These are phyloP conservation scores for Ophraella communa DNA, from an alignment of 2,888 invertebrate species.

Conservation along the genomic window DNA sequence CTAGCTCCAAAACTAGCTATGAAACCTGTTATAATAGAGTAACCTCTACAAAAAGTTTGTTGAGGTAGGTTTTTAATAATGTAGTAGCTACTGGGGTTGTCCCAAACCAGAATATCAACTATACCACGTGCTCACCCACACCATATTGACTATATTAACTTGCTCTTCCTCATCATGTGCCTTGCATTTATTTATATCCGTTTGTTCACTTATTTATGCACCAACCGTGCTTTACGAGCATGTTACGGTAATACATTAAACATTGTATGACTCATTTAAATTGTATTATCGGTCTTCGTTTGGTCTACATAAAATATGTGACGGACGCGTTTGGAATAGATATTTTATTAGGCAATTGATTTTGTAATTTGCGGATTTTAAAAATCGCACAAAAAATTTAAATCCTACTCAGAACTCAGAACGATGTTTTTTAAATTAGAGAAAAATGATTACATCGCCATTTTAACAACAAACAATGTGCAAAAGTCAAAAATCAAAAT, in stretches of 20 bases:
- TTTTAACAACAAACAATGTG: too few species aligned
- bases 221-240: conserved; percentile 24
- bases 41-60: conserved; percentile 52
- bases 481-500: too few species aligned
- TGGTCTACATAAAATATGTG: conserved; percentile 3
- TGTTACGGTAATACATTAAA: conserved; percentile 22
- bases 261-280: conserved; percentile 15
- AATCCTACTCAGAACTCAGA: too few species aligned
- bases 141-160: conserved; percentile 37
- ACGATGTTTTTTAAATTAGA: too few species aligned
- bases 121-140: conserved; percentile 48
- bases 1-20: conserved; percentile 52
- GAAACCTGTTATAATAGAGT: conserved; percentile 53
- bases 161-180: conserved; percentile 41
- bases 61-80: conserved; percentile 55
- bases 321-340: background rate
- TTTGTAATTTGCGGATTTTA: background rate
- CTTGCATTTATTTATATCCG: conserved; percentile 38
- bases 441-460: too few species aligned
- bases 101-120: conserved; percentile 53
- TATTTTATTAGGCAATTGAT: background rate
- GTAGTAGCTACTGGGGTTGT: conserved; percentile 51
- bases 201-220: conserved; percentile 33
- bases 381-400: background rate
- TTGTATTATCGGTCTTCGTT: conserved; percentile 13